These are phyloP conservation scores for Dynastes grantii DNA, from an alignment of 2,888 invertebrate species.

Conservation along the genomic window DNA sequence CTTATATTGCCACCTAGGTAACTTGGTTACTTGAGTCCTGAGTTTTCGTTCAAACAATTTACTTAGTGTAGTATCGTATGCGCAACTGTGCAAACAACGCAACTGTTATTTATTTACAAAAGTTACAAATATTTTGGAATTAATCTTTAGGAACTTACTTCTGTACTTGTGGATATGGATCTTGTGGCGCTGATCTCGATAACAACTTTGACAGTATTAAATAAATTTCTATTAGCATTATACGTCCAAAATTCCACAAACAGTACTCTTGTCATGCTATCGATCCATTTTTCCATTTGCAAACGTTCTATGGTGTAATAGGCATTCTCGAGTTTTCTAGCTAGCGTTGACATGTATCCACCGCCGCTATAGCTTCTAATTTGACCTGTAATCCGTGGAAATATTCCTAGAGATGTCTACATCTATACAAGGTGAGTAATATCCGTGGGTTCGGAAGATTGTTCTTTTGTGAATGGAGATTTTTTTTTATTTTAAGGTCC, in stretches of 20 bases:
- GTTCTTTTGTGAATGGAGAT: too few relatives aligned
- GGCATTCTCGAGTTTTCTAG: slow-evolving; percentile 54
- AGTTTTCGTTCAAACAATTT: too few relatives aligned
- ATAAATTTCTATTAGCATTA: slow-evolving; percentile 58
- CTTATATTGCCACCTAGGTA: too few relatives aligned
- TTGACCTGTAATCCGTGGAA: slow-evolving; percentile 42
- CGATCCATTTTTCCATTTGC: slow-evolving; percentile 54
- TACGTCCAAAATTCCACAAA: slow-evolving; percentile 57
- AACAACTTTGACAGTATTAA: slow-evolving; percentile 54
- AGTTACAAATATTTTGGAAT: neutral
- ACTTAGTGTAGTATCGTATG: too few relatives aligned
- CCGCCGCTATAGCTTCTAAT: slow-evolving; percentile 55
- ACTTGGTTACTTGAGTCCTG: too few relatives aligned
- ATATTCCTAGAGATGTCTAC: too few relatives aligned
- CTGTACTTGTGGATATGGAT: slow-evolving; percentile 18
- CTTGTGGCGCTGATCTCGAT: slow-evolving; percentile 54
- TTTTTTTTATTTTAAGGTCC: too few relatives aligned
- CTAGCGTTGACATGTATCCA: slow-evolving; percentile 55
- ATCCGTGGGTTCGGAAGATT: too few relatives aligned
- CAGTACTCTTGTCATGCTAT: slow-evolving; percentile 54
- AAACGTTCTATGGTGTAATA: slow-evolving; percentile 54
- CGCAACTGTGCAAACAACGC: too few relatives aligned
- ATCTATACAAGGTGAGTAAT: too few relatives aligned
- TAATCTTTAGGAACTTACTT: slow-evolving; percentile 6
- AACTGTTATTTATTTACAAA: too few relatives aligned